These are phyloP conservation scores for Zenarchopterus dispar DNA, from an alignment of 2,797 vertebrate species.

Conservation along the genomic window DNA sequence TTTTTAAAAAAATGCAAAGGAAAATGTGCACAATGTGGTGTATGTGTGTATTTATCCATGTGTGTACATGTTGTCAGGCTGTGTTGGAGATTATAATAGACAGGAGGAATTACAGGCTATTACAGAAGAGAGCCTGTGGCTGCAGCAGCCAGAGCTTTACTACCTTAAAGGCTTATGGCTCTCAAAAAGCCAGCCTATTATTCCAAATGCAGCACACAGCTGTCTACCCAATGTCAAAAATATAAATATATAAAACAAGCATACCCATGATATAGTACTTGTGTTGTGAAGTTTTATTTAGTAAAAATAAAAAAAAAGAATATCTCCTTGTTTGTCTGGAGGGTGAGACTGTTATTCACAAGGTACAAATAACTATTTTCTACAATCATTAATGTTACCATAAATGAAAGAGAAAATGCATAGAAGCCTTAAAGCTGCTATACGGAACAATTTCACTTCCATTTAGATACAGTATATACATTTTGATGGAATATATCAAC, in stretches of 20 bases:
- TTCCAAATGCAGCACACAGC: conserved; percentile 58
- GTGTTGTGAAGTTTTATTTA: conserved; percentile 45
- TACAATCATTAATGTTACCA: conserved; percentile 10
- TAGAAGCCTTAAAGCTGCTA: conserved; percentile 5
- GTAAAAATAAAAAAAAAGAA: conserved; percentile 26
- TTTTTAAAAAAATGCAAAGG: neutral
- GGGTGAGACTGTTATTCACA: conserved; percentile 13
- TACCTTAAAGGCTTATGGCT: conserved; percentile 68
- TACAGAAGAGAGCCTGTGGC: conserved; percentile 70
- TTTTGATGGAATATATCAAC: too few species aligned
- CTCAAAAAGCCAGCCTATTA: conserved; percentile 63
- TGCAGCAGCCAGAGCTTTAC: conserved; percentile 57
- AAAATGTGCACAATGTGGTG: conserved; percentile 2
- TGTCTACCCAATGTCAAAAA: conserved; percentile 51
- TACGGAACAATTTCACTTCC: neutral
- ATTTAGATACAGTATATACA: too few species aligned
- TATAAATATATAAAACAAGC: conserved; percentile 61
- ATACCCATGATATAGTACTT: conserved; percentile 32
- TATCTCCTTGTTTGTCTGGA: conserved; percentile 1
- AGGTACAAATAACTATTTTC: conserved; percentile 17
- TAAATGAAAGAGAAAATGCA: conserved; percentile 15
- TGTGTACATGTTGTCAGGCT: conserved; percentile 50
- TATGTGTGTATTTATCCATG: conserved; percentile 11
- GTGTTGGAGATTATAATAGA: conserved; percentile 71
- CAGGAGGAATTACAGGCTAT: conserved; percentile 78